Conservation (phyloP, 2,113 vertebrate genomes). For the Cervus canadensis region DNA sequence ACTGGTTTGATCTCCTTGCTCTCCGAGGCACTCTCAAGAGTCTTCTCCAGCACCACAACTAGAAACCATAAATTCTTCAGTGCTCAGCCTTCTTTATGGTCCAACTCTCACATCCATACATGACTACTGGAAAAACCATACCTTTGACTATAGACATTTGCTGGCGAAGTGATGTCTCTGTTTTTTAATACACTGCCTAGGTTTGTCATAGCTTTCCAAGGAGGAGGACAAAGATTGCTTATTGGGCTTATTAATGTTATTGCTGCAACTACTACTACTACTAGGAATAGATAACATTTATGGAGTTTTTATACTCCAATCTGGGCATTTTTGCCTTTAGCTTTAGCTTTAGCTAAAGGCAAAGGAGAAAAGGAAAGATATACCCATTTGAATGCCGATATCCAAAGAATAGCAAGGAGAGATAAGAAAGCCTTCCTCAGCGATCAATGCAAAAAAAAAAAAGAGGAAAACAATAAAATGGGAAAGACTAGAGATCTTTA, state of each 20-base stretch:
- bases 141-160: background rate
- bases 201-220: background rate
- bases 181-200: background rate
- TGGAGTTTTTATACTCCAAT: background rate
- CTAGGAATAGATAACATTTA: background rate
- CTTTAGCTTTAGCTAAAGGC: too few species aligned
- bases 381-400: background rate
- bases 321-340: background rate
- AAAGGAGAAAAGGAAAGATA: background rate
- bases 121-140: background rate
- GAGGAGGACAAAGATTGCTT: background rate
- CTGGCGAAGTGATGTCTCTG: background rate
- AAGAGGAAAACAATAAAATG: background rate
- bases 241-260: background rate
- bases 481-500: background rate
- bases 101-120: background rate
- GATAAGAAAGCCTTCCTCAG: background rate
- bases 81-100: background rate
- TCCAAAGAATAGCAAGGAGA: background rate
- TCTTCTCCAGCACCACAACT: background rate
- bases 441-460: background rate
- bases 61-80: background rate
- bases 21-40: background rate
- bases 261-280: background rate
- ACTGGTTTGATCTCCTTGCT: background rate